Conservation (phyloP, 2,888 invertebrate genomes). For the Helleia helle region DNA sequence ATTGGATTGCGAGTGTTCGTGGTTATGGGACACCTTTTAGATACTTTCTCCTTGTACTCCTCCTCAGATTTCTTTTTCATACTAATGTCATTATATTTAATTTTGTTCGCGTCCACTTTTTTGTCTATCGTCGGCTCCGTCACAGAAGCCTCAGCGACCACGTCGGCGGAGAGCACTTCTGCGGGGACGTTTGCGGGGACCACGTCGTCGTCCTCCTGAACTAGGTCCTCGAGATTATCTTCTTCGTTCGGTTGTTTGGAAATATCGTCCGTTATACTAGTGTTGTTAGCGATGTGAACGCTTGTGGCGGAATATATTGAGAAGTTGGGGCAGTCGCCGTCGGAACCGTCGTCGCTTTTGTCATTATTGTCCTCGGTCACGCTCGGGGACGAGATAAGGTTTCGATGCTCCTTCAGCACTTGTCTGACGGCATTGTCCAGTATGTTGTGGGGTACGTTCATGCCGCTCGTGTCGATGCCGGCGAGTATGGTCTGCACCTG, state of each 20-base stretch:
- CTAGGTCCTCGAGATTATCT: conserved; percentile 33
- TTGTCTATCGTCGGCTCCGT: conserved; percentile 4
- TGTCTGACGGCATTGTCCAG: conserved; percentile 50
- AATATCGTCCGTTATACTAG: conserved; percentile 23
- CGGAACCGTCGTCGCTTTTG: conserved; percentile 62
- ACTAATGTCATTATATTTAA: conserved; percentile 14
- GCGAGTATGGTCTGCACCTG: conserved; percentile 33
- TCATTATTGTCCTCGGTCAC: conserved; percentile 25
- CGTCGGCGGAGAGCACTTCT: conserved; percentile 10
- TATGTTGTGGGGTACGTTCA: conserved; percentile 35
- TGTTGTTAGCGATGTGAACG: conserved; percentile 79
- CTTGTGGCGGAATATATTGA: conserved; percentile 89
- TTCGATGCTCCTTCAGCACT: conserved; percentile 50
- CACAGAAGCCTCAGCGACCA: conserved; percentile 7
- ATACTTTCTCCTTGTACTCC: conserved; percentile 50
- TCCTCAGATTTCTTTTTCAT: conserved; percentile 35
- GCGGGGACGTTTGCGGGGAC: conserved; percentile 17
- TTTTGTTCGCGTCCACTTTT: conserved; percentile 7
- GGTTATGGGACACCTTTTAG: conserved; percentile 51
- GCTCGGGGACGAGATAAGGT: conserved; percentile 30
- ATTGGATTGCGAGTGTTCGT: conserved; percentile 54
- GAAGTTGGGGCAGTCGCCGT: conserved; percentile 88
- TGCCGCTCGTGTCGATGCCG: conserved; percentile 29
- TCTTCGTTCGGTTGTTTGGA: conserved; percentile 17
- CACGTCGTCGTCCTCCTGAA: conserved; percentile 37